Percentiles rank a stretch among this genome's conserved stretches.
Conservation (phyloP, 2,888 invertebrate species). For the Dioctria linearis region DNA sequence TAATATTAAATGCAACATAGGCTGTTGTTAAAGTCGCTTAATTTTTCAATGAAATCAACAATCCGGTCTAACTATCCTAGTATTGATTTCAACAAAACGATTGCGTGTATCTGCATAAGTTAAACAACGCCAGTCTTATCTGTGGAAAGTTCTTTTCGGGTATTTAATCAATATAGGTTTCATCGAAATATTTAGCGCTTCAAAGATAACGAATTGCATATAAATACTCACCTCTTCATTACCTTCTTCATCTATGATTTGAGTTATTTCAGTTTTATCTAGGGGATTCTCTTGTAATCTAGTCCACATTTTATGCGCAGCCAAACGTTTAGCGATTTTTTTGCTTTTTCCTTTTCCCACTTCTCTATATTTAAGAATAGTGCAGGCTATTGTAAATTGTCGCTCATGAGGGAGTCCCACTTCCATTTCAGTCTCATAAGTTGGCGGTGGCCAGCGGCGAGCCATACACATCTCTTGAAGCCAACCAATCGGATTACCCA, state of each 20-base stretch:
- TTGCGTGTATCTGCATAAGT: conserved; percentile 56
- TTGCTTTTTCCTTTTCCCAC: conserved; percentile 94
- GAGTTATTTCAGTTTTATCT: conserved; percentile 75
- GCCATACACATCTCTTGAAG: conserved; percentile 97
- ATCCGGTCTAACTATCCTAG: background rate
- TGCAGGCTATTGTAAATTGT: conserved; percentile 93
- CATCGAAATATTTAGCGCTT: conserved; percentile 2
- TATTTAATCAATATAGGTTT: background rate
- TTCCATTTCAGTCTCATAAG: conserved; percentile 84
- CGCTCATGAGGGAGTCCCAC: conserved; percentile 91
- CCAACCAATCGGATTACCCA: conserved; percentile 96
- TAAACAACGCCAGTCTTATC: conserved; percentile 17
- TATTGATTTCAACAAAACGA: conserved; percentile 13
- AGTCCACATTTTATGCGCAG: conserved; percentile 95
- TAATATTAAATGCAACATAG: background rate
- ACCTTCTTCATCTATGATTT: conserved; percentile 79
- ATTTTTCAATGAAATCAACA: conserved; percentile 1
- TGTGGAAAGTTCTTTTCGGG: background rate
- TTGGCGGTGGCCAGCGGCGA: conserved; percentile 94
- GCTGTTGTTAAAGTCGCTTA: background rate
- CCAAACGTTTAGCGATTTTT: conserved; percentile 96
- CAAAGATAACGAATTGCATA: background rate
- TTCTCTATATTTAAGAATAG: conserved; percentile 88
- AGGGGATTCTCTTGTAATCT: conserved; percentile 84
- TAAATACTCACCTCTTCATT: conserved; percentile 76